Conservation (phyloP, 2,797 vertebrate species). For the Myotis vivesi region DNA sequence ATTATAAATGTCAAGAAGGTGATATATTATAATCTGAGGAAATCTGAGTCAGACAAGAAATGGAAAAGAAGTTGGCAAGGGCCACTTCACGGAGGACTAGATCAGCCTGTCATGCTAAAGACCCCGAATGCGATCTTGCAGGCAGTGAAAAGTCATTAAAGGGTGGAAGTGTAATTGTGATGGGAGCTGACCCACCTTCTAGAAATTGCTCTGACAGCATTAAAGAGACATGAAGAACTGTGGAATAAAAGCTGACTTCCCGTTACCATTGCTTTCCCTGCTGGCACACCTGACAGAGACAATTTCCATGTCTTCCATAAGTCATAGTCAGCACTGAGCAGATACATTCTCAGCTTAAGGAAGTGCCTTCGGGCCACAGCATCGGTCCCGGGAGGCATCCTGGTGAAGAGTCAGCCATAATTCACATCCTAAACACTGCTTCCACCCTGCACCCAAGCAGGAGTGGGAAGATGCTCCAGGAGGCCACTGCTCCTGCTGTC, state of each 20-base stretch:
- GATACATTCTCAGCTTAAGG: neutral
- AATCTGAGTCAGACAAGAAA: neutral
- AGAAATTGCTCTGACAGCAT: conserved; percentile 23
- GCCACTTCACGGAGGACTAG: neutral
- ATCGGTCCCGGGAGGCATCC: neutral
- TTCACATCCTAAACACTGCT: neutral
- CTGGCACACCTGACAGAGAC: conserved; percentile 37
- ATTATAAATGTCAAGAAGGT: neutral
- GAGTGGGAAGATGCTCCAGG: neutral
- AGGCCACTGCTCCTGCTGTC: neutral
- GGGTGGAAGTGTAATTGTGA: conserved; percentile 38
- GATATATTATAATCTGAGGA: neutral
- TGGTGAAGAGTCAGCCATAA: neutral
- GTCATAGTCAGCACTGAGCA: neutral
- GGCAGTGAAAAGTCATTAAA: neutral
- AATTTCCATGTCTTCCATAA: conserved; percentile 43
- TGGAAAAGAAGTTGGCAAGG: neutral
- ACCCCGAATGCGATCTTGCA: neutral
- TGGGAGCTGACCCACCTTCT: conserved; percentile 6
- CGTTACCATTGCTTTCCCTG: neutral
- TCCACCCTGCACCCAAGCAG: neutral
- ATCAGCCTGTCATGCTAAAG: neutral
- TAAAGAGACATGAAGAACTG: conserved; percentile 37
- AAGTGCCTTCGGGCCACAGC: neutral
- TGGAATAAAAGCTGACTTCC: conserved; percentile 29